Evolutionary conservation across 2,888 invertebrate genomes (phyloP), one percentile per base, ranked within the genome.

Genomic region (Cremastinae sp.): DNA sequence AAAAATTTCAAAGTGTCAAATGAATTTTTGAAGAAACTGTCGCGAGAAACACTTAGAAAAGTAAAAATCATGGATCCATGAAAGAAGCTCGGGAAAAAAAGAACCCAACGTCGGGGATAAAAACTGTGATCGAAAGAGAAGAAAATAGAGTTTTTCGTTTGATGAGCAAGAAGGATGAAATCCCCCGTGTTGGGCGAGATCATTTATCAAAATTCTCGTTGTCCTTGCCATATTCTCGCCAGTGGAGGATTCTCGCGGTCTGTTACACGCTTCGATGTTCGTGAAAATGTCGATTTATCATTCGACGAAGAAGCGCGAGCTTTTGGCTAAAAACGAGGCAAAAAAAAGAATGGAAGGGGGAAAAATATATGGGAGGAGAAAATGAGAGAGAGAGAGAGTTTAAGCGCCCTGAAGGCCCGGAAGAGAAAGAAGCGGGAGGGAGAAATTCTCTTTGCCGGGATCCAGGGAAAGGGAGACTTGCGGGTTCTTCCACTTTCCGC

Each of bases 281-380:
- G 68, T 58, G 74, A 69, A 79, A 75, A 75, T 51, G 74, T 70
- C 79, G 73, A 80, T 80, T 80, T 78, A 80, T 79, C 80, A 75
- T 72, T 65, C 58, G 62, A 68, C 4, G 49, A 65, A 58, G 64
- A 28, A 53, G 53, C 62, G 12, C 53, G 12, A 47, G 58, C 70
- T 47, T 62, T 62, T 51, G 56, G 62, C 20, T 22, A n/a, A n/a
- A n/a, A n/a, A n/a, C n/a, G n/a, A n/a, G n/a, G n/a, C n/a, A n/a
- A n/a, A n/a, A n/a, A n/a, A n/a, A n/a, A n/a, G n/a, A n/a, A n/a
- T n/a, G n/a, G n/a, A n/a, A 49, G 22, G 43, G 51, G 53, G 53
- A 43, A 34, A 43, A 59, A 49, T 51, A 53, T 68, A 58, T 62
- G 43, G 43, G 49, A 14, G 18, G 14, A 20, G 28, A 43, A 20